Conservation (phyloP, 2,888 invertebrate species). For the Glyphotaelius pellucidus region DNA sequence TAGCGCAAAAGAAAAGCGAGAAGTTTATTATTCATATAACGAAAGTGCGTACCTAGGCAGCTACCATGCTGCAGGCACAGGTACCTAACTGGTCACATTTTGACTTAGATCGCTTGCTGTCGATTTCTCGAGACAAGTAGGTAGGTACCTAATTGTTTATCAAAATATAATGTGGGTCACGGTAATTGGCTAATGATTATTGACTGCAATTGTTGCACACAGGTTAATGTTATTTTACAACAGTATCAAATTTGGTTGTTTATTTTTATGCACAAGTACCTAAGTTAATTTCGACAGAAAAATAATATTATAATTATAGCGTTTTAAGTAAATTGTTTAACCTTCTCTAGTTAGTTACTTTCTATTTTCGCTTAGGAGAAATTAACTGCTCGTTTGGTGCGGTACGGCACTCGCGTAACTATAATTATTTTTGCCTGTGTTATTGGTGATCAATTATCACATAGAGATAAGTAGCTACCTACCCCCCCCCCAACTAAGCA, state of each 20-base stretch:
- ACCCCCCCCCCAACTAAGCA: background rate
- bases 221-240: background rate
- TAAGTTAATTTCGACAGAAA: background rate
- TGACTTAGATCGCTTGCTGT: background rate
- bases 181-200: background rate
- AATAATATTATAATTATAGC: background rate
- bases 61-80: too few species aligned
- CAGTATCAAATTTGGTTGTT: background rate
- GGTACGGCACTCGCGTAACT: background rate
- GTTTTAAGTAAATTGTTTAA: background rate
- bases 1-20: background rate
- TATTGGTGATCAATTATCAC: background rate
- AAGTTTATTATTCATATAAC: background rate
- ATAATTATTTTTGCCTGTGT: background rate
- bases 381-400: background rate
- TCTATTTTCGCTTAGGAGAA: background rate
- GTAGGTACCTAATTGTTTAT: background rate
- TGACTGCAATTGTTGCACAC: background rate
- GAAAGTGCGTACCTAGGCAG: background rate
- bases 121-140: background rate
- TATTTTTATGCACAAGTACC: background rate
- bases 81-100: background rate
- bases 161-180: background rate
- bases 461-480: background rate
- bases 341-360: background rate